A percentile compares a stretch with the other conserved stretches of the same genome.
phyloP scores from a whole-genome alignment of 2,113 vertebrate species.

The Sylvicapra grimmia region DNA sequence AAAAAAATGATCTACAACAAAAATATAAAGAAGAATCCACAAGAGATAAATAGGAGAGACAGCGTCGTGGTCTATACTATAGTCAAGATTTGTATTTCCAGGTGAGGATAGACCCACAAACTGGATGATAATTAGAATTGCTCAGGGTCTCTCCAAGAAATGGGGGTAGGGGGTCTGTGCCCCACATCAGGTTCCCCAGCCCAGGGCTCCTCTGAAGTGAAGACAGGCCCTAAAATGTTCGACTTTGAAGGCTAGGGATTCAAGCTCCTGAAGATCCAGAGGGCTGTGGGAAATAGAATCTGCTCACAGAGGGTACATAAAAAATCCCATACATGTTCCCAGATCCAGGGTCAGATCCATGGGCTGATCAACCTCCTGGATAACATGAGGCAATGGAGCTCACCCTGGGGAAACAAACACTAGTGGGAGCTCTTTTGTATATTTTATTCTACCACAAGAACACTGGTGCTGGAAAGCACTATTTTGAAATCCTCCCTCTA shows the following conservation, averaged over 20 bases:
- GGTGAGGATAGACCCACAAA: not conserved
- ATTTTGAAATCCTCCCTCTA: not conserved
- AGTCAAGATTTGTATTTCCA: not conserved
- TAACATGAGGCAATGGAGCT: not conserved
- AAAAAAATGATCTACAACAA: not conserved
- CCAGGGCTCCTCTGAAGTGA: not conserved
- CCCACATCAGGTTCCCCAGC: not conserved
- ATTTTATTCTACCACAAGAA: not conserved
- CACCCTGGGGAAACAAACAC: not conserved
- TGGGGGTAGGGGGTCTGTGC: accelerated
- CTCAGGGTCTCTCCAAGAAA: not conserved
- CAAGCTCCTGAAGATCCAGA: not conserved
- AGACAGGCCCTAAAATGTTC: not conserved
- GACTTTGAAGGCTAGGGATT: not conserved
- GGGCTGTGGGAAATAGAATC: not conserved
- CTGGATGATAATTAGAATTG: not conserved
- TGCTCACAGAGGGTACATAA: not conserved
- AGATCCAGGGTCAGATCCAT: not conserved
- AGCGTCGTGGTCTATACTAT: not conserved
- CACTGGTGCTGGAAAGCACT: not conserved
- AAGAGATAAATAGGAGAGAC: not conserved
- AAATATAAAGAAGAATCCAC: not conserved
- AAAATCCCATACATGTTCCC: not conserved
- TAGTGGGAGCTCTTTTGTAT: not conserved
- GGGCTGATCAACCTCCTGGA: not conserved